phyloP scores from a whole-genome alignment of 2,113 vertebrate genomes.

The Protobothrops mucrosquamatus region DNA sequence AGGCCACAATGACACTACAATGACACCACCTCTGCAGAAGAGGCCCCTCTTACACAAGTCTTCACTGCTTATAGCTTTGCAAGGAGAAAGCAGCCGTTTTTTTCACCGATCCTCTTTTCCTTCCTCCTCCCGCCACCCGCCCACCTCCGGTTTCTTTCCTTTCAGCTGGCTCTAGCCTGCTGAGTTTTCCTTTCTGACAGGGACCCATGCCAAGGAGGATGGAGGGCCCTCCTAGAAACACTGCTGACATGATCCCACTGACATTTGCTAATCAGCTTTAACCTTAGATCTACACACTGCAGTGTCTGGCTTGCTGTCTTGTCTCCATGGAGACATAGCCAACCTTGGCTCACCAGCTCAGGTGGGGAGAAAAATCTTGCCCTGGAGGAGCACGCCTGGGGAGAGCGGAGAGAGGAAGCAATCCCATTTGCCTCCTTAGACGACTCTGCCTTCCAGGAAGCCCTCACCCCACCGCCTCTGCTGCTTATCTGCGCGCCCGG shows the following conservation, averaged over 20 bases:
- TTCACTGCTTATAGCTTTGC: background rate
- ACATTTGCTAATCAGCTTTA: constrained; percentile 82
- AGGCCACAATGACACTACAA: background rate
- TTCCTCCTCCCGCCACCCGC: accelerated
- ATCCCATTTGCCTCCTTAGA: constrained; percentile 41
- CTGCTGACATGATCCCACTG: constrained; percentile 70
- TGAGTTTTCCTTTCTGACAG: constrained; percentile 17
- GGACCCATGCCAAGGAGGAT: constrained; percentile 42
- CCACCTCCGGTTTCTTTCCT: background rate
- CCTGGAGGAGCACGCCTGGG: background rate
- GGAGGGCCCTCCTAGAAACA: constrained; percentile 46
- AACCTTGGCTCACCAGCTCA: constrained; percentile 79
- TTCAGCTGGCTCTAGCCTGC: background rate
- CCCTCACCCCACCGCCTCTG: background rate
- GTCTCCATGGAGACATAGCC: constrained; percentile 82
- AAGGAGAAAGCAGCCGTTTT: background rate
- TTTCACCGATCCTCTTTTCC: too few species aligned
- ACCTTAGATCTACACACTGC: constrained; percentile 71
- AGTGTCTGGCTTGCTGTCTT: constrained; percentile 73
- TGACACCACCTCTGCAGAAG: constrained; percentile 8
- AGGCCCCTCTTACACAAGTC: constrained; percentile 19
- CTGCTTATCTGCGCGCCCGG: constrained; percentile 9
- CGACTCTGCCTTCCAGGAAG: constrained; percentile 31
- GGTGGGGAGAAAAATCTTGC: background rate
- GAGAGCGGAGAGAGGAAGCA: background rate